These are phyloP conservation scores for Rhimphoctona megacephalus DNA, from an alignment of 2,888 invertebrate species.

Conservation along the genomic window DNA sequence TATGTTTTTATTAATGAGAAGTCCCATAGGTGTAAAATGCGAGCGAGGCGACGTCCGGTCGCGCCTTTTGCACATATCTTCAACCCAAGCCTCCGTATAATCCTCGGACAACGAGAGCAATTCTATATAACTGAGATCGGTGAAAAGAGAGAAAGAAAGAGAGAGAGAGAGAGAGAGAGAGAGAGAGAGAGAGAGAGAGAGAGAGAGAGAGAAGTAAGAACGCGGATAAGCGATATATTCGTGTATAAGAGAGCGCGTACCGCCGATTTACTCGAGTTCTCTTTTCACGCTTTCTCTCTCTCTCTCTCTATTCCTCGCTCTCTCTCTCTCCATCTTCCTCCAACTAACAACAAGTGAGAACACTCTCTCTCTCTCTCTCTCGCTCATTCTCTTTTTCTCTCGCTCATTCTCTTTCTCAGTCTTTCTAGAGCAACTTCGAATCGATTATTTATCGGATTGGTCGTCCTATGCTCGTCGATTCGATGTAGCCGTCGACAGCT, in stretches of 20 bases:
- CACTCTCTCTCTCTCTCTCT: slow-evolving; percentile 30
- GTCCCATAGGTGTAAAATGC: slow-evolving; percentile 29
- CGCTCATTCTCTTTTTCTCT: no score
- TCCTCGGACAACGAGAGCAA: slow-evolving; percentile 54
- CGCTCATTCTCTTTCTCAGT: slow-evolving; percentile 17
- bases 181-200: slow-evolving; percentile 13
- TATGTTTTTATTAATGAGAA: not conserved
- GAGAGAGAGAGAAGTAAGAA: not conserved
- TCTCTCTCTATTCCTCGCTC: not conserved
- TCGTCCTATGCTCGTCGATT: slow-evolving; percentile 58
- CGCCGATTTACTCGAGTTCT: slow-evolving; percentile 43
- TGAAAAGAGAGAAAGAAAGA: slow-evolving; percentile 13
- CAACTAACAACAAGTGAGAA: no score
- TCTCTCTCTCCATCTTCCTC: slow-evolving; percentile 27
- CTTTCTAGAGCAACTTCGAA: slow-evolving; percentile 43
- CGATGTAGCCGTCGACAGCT: slow-evolving; percentile 62
- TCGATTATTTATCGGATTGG: slow-evolving; percentile 65
- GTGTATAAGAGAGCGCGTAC: slow-evolving; percentile 32
- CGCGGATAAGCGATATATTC: slow-evolving; percentile 8
- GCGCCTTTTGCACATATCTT: slow-evolving; percentile 61
- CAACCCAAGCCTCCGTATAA: slow-evolving; percentile 60
- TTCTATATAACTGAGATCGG: slow-evolving; percentile 52
- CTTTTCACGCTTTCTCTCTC: slow-evolving; percentile 47
- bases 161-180: slow-evolving; percentile 1
- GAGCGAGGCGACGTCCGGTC: slow-evolving; percentile 67